Evolutionary conservation across 2,797 vertebrate species (phyloP), one percentile per base, ranked within the genome.

Genomic region (Muraenolepis orangiensis): DNA sequence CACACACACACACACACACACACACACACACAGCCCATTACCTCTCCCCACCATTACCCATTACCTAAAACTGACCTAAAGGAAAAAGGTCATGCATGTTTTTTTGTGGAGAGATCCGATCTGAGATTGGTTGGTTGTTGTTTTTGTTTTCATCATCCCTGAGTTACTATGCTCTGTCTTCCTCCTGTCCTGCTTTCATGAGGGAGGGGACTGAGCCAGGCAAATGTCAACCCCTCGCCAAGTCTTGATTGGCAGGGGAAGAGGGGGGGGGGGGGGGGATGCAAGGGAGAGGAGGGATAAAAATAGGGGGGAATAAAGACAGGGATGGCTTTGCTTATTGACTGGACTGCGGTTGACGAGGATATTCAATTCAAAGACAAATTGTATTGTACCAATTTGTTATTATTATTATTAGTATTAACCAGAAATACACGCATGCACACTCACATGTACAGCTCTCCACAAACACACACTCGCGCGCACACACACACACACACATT

Each of bases 401-500:
- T n/a, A n/a, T n/a, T n/a, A n/a, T n/a, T n/a, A n/a, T n/a, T n/a
- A n/a, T 14, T 28, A 1, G 11, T 29, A 66, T 11, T 0, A 66
- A 28, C 10, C 23, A 66, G 10, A 66, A 26, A 28, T 77, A 70
- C 34, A 66, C n/a, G 18, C 72, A 66, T 23, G 20, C 66, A 68
- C 34, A 61, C 71, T 51, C 36, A 32, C 69, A 67, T n/a, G n/a
- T n/a, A n/a, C n/a, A n/a, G n/a, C n/a, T n/a, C n/a, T n/a, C n/a
- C 57, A 76, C 36, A 34, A 32, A 51, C 29, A 28, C 23, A 32
- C 5, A 64, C 23, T 72, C 67, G 66, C 73, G 20, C 46, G 64
- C 30, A 61, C 13, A 5, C 67, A 72, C 32, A 76, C 7, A 38
- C 69, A 76, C 66, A 51, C 71, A 84, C 69, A 78, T 32, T 16